A percentile compares a stretch with the other conserved stretches of the same genome.
Conservation (phyloP, 2,888 invertebrate genomes). For the Chrysolina americana region DNA sequence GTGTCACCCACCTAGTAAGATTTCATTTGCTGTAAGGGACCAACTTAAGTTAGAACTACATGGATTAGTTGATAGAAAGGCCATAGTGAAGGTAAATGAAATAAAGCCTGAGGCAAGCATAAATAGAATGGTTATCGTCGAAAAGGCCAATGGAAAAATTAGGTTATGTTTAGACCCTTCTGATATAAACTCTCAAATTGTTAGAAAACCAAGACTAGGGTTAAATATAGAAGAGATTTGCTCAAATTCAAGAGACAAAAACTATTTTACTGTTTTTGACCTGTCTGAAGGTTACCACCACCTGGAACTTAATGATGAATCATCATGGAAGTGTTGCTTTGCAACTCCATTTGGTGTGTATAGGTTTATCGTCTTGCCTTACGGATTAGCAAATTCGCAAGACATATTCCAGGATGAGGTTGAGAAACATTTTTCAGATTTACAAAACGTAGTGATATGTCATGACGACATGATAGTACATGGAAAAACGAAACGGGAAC, state of each 20-base stretch:
- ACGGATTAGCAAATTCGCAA: slow-evolving; percentile 24
- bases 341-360: slow-evolving; percentile 6
- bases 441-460: slow-evolving; percentile 13
- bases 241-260: slow-evolving; percentile 32
- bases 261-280: slow-evolving; percentile 34
- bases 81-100: slow-evolving; percentile 41
- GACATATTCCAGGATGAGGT: slow-evolving; percentile 30
- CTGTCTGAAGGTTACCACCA: slow-evolving; percentile 30
- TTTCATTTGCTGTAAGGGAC: slow-evolving; percentile 31
- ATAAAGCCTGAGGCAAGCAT: slow-evolving; percentile 42
- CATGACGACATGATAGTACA: slow-evolving; percentile 31
- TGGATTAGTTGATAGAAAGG: slow-evolving; percentile 38
- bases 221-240: slow-evolving; percentile 39
- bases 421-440: slow-evolving; percentile 1
- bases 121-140: slow-evolving; percentile 43
- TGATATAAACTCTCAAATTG: slow-evolving; percentile 35
- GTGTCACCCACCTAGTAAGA: slow-evolving; percentile 32
- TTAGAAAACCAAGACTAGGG: slow-evolving; percentile 34
- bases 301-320: slow-evolving; percentile 27
- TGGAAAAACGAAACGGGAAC: slow-evolving; percentile 21
- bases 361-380: slow-evolving; percentile 20
- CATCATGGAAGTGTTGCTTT: slow-evolving; percentile 31
- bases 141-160: slow-evolving; percentile 39
- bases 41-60: slow-evolving; percentile 27
- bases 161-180: slow-evolving; percentile 36